These are phyloP conservation scores for Papilio machaon DNA, from an alignment of 1,140 invertebrate genomes.

Conservation along the genomic window DNA sequence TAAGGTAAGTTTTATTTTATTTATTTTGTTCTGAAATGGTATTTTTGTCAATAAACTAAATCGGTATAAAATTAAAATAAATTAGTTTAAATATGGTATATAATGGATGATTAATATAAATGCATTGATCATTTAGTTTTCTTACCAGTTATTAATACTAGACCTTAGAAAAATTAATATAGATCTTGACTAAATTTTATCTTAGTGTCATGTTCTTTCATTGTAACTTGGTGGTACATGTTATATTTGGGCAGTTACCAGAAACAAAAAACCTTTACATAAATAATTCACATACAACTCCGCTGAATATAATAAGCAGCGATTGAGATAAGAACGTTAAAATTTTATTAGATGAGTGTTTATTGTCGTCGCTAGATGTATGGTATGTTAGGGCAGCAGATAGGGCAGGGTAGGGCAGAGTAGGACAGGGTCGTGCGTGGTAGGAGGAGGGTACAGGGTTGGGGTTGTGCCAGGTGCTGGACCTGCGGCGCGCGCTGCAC, in stretches of 20 bases:
- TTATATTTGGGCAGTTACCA: background rate
- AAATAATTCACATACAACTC: background rate
- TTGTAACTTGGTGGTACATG: conserved; percentile 23
- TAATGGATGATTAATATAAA: background rate
- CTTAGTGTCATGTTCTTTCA: conserved; percentile 29
- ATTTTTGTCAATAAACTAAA: conserved; percentile 29
- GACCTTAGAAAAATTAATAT: conserved; percentile 15
- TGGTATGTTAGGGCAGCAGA: background rate
- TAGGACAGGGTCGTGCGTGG: background rate
- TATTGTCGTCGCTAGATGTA: background rate
- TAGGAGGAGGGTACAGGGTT: conserved; percentile 40
- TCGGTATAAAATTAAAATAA: conserved; percentile 21
- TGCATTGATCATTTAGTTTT: conserved; percentile 7
- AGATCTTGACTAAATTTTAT: conserved; percentile 31
- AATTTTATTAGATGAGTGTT: background rate
- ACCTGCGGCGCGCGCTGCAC: conserved; percentile 86
- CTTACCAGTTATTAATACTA: conserved; percentile 14
- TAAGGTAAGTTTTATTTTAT: conserved; percentile 69
- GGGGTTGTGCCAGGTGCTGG: conserved; percentile 84
- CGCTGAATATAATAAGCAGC: background rate
- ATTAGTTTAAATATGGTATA: conserved; percentile 5
- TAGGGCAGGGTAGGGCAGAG: background rate
- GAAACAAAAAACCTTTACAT: background rate
- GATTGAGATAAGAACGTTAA: background rate
- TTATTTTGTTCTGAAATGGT: conserved; percentile 45